These are phyloP conservation scores for Muntiacus muntjak DNA, from an alignment of 2,113 vertebrate species.

Conservation along the genomic window DNA sequence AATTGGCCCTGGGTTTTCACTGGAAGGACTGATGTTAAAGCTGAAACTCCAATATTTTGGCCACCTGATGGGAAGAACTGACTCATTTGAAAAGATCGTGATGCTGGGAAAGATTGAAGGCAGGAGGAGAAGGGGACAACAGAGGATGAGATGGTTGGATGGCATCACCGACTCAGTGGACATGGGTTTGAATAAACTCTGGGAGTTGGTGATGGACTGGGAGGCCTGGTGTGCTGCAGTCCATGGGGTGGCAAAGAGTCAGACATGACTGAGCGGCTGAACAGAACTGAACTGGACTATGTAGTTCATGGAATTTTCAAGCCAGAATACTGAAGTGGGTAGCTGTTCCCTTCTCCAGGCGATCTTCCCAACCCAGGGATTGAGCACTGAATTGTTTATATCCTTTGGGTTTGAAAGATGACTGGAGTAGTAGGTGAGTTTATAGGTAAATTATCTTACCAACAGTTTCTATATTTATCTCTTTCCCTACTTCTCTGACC, in stretches of 20 bases:
- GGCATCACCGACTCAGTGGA: not conserved
- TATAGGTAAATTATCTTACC: not conserved
- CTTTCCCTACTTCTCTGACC: not conserved
- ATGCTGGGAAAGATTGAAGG: not conserved
- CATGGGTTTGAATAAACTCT: not conserved
- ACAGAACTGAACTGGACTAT: not conserved
- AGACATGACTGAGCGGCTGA: not conserved
- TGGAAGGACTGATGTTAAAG: not conserved
- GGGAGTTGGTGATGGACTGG: not conserved
- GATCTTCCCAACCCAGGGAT: not conserved
- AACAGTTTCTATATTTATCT: not conserved
- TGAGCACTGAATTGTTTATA: not conserved
- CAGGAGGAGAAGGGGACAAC: not conserved
- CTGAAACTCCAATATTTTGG: accelerated
- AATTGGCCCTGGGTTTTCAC: not conserved
- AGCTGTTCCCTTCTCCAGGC: not conserved
- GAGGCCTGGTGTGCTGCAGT: not conserved
- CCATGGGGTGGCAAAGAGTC: not conserved
- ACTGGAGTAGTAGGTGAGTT: not conserved
- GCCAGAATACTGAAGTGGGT: not conserved
- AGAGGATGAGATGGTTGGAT: not conserved
- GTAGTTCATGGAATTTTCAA: not conserved
- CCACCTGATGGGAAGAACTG: not conserved
- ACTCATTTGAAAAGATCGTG: not conserved
- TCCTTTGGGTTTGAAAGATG: not conserved